Percentiles rank a stretch among this genome's conserved stretches.
phyloP scores from a whole-genome alignment of 2,797 vertebrate genomes.

The Tokudaia muenninki region DNA sequence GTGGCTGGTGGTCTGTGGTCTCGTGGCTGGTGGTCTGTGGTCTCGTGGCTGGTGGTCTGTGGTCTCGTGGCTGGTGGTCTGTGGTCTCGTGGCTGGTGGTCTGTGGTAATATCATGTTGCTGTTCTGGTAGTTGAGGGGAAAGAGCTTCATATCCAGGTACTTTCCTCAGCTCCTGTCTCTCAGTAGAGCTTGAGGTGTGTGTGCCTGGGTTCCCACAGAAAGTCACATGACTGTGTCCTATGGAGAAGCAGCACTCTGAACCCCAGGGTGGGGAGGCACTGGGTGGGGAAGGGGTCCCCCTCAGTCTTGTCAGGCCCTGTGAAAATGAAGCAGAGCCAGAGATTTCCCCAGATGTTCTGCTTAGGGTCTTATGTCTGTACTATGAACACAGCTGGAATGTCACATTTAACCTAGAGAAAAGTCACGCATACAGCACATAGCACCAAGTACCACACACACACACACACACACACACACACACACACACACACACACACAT shows the following conservation, averaged over 20 bases:
- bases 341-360: not conserved
- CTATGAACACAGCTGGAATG: conserved; percentile 38
- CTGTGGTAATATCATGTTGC: not conserved
- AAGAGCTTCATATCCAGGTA: not conserved
- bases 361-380: not conserved
- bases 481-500: conserved; percentile 62
- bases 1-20: too few relatives aligned
- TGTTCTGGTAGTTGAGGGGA: not conserved
- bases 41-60: too few relatives aligned
- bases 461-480: not conserved
- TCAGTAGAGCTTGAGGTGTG: not conserved
- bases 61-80: too few relatives aligned
- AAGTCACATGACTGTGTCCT: conserved; percentile 38
- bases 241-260: conserved; percentile 1
- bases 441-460: too few relatives aligned
- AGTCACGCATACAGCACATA: conserved; percentile 52
- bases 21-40: too few relatives aligned
- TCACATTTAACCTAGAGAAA: conserved; percentile 51
- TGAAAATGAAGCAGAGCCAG: conserved; percentile 53
- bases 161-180: conserved; percentile 9
- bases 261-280: not conserved
- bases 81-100: too few relatives aligned
- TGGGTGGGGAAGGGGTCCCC: conserved; percentile 57
- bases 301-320: conserved; percentile 62
- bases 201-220: not conserved